A percentile compares a stretch with the other conserved stretches of the same genome.
phyloP scores from a whole-genome alignment of 2,797 vertebrate species.

The Schizopygopsis malacanthus region DNA sequence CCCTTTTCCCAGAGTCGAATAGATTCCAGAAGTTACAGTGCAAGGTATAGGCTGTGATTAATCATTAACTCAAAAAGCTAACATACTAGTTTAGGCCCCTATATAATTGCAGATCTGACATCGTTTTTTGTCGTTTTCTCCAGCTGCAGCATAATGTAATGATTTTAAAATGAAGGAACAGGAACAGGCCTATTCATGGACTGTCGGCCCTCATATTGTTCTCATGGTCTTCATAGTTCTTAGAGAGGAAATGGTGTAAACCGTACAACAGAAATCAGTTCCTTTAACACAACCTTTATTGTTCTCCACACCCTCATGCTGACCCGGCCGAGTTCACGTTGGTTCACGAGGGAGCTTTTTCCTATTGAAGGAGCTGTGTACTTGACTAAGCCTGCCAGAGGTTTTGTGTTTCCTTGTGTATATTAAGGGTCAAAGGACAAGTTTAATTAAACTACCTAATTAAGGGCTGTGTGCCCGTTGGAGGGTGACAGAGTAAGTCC shows the following conservation, averaged over 20 bases:
- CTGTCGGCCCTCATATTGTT: slow-evolving; percentile 34
- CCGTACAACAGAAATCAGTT: slow-evolving; percentile 42
- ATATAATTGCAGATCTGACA: background rate
- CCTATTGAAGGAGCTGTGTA: slow-evolving; percentile 32
- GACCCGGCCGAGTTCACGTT: slow-evolving; percentile 37
- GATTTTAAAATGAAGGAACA: slow-evolving; percentile 17
- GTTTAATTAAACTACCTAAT: slow-evolving; percentile 56
- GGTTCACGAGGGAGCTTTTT: slow-evolving; percentile 36
- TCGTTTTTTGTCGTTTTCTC: background rate
- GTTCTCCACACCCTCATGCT: slow-evolving; percentile 43
- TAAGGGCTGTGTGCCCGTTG: slow-evolving; percentile 32
- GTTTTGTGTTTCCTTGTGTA: slow-evolving; percentile 52
- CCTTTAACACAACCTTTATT: slow-evolving; percentile 51
- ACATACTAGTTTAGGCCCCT: background rate
- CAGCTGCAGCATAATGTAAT: background rate
- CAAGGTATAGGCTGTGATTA: slow-evolving; percentile 69
- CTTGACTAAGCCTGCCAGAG: slow-evolving; percentile 35
- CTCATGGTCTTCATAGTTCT: slow-evolving; percentile 46
- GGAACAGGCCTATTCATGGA: slow-evolving; percentile 7
- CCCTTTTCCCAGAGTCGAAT: slow-evolving; percentile 65
- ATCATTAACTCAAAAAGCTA: slow-evolving; percentile 70
- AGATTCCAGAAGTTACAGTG: slow-evolving; percentile 63
- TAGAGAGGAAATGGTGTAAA: slow-evolving; percentile 10
- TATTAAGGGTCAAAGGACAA: slow-evolving; percentile 66
- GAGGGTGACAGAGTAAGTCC: slow-evolving; percentile 35